Base-by-base conservation (phyloP, 2,797 vertebrate genomes). In the Otolemur crassicaudatus region DNA sequence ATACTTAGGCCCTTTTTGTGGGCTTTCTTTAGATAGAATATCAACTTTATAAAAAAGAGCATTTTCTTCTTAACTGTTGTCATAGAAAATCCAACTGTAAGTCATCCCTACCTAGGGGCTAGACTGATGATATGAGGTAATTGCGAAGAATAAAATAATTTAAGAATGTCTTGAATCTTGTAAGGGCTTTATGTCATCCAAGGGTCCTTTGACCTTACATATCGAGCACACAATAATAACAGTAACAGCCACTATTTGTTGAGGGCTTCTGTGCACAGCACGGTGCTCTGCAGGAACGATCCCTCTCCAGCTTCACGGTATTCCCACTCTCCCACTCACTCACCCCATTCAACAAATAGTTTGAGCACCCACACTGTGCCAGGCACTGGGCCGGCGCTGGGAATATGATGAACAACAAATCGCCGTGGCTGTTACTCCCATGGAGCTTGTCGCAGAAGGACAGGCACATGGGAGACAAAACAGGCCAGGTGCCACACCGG, bases 261-360 rank as follows among this genome's bases (percentile, higher is more conserved):
- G 7, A 75, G 23, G 10, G 19, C 17, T 31, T 31, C 1, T 0
- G 8, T 76, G 43, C 46, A 37, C 25, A 19, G 16, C 5, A 14
- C 3, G 43, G 16, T 20, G 27, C 9, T 49, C 9, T 20, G 1
- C 9, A 1, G 2, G 9, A 4, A 31, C 5, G 4, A 10, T 31
- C 49, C 31, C 43, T 43, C 25, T 46, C 8, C 23, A 19, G 17
- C 72, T 17, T 27, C 67, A 22, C n/a, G 5, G 2, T 7, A 7
- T 20, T 19, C 40, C 60, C 23, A 0, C 19, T 34, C 19, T 9
- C 46, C 37, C 29, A 27, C 23, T 22, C 43, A 46, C 23, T 25
- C 46, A 65, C 67, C n/a, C 56, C 40, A 23, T 76, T 63, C 58
- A 11, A 40, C 43, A 53, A 34, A 17, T 20, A 20, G 2, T 7